A percentile compares a stretch with the other conserved stretches of the same genome.
These are phyloP conservation scores for Scotopteryx bipunctaria DNA, from an alignment of 2,888 invertebrate species.

Conservation along the genomic window DNA sequence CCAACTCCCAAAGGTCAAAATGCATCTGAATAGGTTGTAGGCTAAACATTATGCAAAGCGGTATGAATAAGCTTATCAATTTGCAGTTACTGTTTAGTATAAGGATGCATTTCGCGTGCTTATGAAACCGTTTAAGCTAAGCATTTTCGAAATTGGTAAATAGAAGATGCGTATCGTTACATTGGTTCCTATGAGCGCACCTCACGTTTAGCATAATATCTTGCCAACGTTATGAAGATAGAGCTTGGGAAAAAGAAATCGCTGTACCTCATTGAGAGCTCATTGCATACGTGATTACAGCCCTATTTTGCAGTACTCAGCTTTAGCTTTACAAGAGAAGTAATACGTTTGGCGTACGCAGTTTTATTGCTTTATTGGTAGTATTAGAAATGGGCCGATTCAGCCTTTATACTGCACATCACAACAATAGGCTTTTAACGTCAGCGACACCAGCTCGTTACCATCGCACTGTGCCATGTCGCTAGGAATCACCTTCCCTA, in stretches of 20 bases:
- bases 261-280: constrained; percentile 24
- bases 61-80: constrained; percentile 32
- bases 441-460: constrained; percentile 66
- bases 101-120: constrained; percentile 23
- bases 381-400: constrained; percentile 66
- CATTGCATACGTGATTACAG: constrained; percentile 28
- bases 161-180: constrained; percentile 25
- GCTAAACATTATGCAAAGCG: constrained; percentile 35
- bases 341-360: constrained; percentile 49
- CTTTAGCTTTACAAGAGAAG: constrained; percentile 22
- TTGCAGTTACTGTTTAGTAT: constrained; percentile 29
- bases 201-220: constrained; percentile 21
- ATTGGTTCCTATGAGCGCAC: constrained; percentile 8
- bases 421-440: constrained; percentile 73
- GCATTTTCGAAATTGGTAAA: constrained; percentile 20
- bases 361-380: constrained; percentile 69
- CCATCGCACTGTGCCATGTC: constrained; percentile 61
- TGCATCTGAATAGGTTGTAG: constrained; percentile 37
- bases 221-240: constrained; percentile 20
- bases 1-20: constrained; percentile 38
- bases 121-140: constrained; percentile 20
- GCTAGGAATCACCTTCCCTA: constrained; percentile 63
- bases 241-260: constrained; percentile 25
- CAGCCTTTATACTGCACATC: constrained; percentile 67
- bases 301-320: constrained; percentile 24